Evolutionary conservation across 1,140 invertebrate species (phyloP), one percentile per base, ranked within the genome.

Genomic region (Hyphantria cunea): DNA sequence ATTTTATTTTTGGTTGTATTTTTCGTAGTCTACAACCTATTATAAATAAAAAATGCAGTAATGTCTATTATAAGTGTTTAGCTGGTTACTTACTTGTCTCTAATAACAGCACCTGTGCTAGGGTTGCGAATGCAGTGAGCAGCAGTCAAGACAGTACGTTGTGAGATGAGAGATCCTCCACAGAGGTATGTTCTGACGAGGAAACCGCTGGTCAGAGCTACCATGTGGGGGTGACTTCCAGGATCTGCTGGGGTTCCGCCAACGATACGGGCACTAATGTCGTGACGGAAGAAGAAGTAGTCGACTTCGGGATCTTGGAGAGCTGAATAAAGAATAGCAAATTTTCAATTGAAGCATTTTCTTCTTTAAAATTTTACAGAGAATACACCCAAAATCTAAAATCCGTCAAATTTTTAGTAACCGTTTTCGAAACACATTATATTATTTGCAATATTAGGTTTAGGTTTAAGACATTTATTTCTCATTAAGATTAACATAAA

Each of bases 101-200:
- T 56, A 15, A 32, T 3, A 6, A 56, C 9, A 17, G 53, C 45
- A 7, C 13, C 13, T 3, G 17, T 48, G 31, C 48, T 60, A 45
- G 66, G 64, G 0, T 74, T 67, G 13, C 10, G 56, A 5, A 85
- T 76, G 32, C 86, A 89, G 34, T 89, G 86, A 6, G 84, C 86
- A 0, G 84, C 86, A 0, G 84, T 89, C 6, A 89, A 56, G 0
- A 86, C 53, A 13, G 71, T 73, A 4, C 78, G 55, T 9, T 42
- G 55, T 11, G 68, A 65, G 11, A 89, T 41, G 3, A 89, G 31
- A 1, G 84, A 83, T 2, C 70, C 84, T 8, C 85, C 84, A 54
- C 86, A 89, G 7, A 80, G 0, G 55, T 82, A 82, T 25, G 17
- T 71, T 2, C 78, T 64, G 10, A 77, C 0, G 0, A 73, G 0